Percentiles rank a stretch among this genome's conserved stretches.
phyloP scores from a whole-genome alignment of 2,888 invertebrate species.

The Cheilosia pagana region DNA sequence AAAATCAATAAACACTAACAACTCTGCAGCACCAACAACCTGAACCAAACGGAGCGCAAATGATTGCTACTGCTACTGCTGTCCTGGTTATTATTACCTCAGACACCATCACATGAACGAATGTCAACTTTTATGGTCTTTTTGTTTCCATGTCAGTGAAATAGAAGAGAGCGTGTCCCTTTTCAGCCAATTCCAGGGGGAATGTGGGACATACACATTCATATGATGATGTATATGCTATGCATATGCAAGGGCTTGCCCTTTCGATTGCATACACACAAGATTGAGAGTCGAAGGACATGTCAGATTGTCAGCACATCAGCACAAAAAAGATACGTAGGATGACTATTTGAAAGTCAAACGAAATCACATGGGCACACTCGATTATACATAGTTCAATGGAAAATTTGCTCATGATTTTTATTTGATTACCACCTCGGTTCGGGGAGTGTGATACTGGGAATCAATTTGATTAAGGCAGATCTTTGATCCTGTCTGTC shows the following conservation, averaged over 20 bases:
- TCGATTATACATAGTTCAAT: conserved; percentile 41
- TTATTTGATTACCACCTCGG: conserved; percentile 55
- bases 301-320: background rate
- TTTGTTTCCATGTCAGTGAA: conserved; percentile 29
- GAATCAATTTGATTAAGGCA: conserved; percentile 47
- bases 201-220: conserved; percentile 31
- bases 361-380: conserved; percentile 46
- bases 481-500: conserved; percentile 34
- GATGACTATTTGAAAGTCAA: conserved; percentile 58
- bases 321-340: background rate
- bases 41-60: conserved; percentile 29
- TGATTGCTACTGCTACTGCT: conserved; percentile 51
- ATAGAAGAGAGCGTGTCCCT: conserved; percentile 37
- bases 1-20: conserved; percentile 60
- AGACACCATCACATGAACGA: conserved; percentile 17
- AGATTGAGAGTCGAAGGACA: conserved; percentile 33
- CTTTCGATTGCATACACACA: conserved; percentile 30
- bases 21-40: background rate
- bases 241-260: conserved; percentile 1
- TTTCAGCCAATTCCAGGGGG: conserved; percentile 24
- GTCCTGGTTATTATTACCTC: conserved; percentile 54
- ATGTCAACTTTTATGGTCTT: conserved; percentile 16
- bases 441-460: conserved; percentile 2
- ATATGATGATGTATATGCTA: background rate
- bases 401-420: conserved; percentile 37